Conservation (phyloP, 2,888 invertebrate genomes). For the Cylindroiulus punctatus region DNA sequence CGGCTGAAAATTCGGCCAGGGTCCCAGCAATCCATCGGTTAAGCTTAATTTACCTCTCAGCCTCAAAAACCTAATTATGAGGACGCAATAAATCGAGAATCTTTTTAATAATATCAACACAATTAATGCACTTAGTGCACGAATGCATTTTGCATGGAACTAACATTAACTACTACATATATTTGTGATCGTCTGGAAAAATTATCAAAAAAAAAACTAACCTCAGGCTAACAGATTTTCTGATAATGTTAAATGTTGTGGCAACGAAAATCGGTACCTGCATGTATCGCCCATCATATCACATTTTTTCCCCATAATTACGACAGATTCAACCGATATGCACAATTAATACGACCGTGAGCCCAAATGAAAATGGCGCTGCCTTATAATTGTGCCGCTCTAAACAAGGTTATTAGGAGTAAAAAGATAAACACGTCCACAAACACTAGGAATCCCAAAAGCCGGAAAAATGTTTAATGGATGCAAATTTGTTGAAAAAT, state of each 20-base stretch:
- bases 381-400: background rate
- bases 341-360: background rate
- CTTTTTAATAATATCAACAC: background rate
- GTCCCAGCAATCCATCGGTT: constrained; percentile 3
- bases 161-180: background rate
- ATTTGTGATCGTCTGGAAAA: background rate
- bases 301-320: background rate
- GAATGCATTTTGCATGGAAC: background rate
- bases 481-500: no score
- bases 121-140: background rate
- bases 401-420: background rate
- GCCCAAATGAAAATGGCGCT: background rate
- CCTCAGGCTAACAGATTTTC: background rate
- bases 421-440: no score
- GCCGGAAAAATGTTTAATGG: background rate
- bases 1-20: constrained; percentile 21
- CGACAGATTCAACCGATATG: background rate
- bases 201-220: background rate
- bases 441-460: background rate
- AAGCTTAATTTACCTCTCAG: background rate
- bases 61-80: background rate
- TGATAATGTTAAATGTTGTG: background rate
- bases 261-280: background rate
- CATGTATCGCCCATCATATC: background rate
- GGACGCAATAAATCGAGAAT: constrained; percentile 1